Evolutionary conservation across 2,113 vertebrate species (phyloP), one percentile per base, ranked within the genome.

Genomic region (Coturnix japonica): DNA sequence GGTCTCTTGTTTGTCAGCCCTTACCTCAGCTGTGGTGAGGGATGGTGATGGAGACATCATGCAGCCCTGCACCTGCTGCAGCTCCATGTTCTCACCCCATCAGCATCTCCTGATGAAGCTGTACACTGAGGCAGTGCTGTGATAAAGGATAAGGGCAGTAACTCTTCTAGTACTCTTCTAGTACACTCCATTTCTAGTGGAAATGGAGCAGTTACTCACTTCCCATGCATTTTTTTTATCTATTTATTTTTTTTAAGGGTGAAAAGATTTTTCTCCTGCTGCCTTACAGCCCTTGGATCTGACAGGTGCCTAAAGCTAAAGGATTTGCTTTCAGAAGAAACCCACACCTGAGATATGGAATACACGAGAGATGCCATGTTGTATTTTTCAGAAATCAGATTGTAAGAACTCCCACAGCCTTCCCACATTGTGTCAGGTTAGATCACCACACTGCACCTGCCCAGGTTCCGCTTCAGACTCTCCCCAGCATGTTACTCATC

Each of bases 21-120:
- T 56, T 20, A 19, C 4, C 79, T 74, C 81, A 49, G 7, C 26
- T 6, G 59, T 2, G 19, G 47, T 43, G 18, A 39, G 0, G 0
- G 3, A 20, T 1, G 4, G 21, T 0, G 14, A 0, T 2, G 37
- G 44, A n/a, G 35, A 25, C 33, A 43, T 5, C 46, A 19, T 30
- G 51, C 20, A 71, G 33, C 47, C 66, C 67, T 13, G 66, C 5
- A 35, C 46, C 33, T 11, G 6, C 7, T 14, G 23, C 39, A 4
- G 44, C 46, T 47, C 65, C 46, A 37, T 0, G 0, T 30, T 39
- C 65, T 54, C 51, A 5, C 59, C 3, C 31, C 53, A 37, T 11
- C 35, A 37, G 26, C 5, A 4, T 49, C 43, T 81, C 35, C 64
- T 47, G 51, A 65, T 11, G 6, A 53, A 71, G 59, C 57, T 31